Evolutionary conservation across 64 coral and sea anemone genomes (phyloP).

Genomic region (Acropora tenuis): DNA sequence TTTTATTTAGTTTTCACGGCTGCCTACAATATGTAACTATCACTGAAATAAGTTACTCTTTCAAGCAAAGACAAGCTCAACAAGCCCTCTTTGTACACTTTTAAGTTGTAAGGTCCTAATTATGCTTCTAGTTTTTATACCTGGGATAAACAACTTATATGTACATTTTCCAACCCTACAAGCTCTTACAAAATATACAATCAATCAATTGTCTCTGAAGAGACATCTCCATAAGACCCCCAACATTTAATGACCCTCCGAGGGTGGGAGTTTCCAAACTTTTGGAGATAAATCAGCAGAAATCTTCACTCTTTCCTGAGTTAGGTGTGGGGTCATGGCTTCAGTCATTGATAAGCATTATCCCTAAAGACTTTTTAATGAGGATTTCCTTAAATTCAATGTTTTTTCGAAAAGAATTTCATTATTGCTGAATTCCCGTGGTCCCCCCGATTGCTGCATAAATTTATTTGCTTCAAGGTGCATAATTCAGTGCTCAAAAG

Average conservation of each 20-base stretch:
- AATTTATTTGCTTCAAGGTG: not conserved
- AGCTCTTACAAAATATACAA: not conserved
- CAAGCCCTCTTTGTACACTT: not conserved
- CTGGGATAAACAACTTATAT: not conserved
- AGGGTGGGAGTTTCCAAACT: not conserved
- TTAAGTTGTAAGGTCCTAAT: not conserved
- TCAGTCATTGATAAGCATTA: too few relatives aligned
- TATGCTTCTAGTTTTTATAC: not conserved
- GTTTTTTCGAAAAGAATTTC: too few relatives aligned
- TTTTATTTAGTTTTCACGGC: not conserved
- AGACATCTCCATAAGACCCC: not conserved
- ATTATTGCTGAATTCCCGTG: too few relatives aligned
- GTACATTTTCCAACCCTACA: not conserved
- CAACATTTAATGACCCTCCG: too few relatives aligned
- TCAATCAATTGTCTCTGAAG: not conserved
- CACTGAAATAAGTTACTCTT: not conserved
- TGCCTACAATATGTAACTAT: not conserved
- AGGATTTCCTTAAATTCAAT: too few relatives aligned
- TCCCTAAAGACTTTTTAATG: too few relatives aligned
- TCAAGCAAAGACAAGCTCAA: not conserved
- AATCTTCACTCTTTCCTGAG: too few relatives aligned
- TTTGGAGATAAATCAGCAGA: too few relatives aligned
- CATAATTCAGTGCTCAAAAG: not conserved
- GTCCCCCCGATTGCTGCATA: too few relatives aligned
- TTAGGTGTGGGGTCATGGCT: too few relatives aligned